A percentile compares a stretch with the other conserved stretches of the same genome.
phyloP scores from a whole-genome alignment of 2,888 invertebrate genomes.

The Capitulum mitella region DNA sequence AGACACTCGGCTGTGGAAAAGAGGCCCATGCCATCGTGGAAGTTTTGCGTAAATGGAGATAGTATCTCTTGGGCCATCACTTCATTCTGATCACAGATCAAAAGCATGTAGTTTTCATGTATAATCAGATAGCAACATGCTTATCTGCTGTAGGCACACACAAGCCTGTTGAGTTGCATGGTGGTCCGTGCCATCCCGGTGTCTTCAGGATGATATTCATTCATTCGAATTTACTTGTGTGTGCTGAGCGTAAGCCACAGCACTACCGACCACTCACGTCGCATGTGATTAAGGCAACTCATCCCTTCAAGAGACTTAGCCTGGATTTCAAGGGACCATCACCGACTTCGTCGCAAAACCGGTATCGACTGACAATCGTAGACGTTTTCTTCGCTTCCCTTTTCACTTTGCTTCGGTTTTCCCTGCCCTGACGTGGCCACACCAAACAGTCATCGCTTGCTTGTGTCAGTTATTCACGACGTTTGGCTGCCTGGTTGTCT shows the following conservation, averaged over 20 bases:
- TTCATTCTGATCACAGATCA: background rate
- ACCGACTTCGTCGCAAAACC: too few species aligned
- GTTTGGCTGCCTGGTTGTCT: background rate
- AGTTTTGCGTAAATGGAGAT: background rate
- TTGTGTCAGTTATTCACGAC: background rate
- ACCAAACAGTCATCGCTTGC: background rate
- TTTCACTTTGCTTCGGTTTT: constrained; percentile 31
- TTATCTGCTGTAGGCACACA: background rate
- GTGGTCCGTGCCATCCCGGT: constrained; percentile 66
- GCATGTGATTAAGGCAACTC: background rate
- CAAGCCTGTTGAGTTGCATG: constrained; percentile 48
- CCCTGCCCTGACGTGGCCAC: constrained; percentile 29
- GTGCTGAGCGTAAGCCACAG: background rate
- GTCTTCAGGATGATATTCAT: constrained; percentile 13
- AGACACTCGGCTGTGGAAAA: background rate
- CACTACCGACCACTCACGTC: background rate
- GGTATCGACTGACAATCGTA: too few species aligned
- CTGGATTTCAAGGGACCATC: constrained; percentile 36
- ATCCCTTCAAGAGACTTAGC: constrained; percentile 30
- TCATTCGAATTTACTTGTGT: constrained; percentile 12
- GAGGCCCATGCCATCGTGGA: background rate
- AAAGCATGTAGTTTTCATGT: background rate
- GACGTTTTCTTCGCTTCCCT: too few species aligned
- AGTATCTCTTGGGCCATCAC: background rate
- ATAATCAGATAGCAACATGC: background rate